These are phyloP conservation scores for Donacobius atricapilla DNA, from an alignment of 2,113 vertebrate species.

Conservation along the genomic window DNA sequence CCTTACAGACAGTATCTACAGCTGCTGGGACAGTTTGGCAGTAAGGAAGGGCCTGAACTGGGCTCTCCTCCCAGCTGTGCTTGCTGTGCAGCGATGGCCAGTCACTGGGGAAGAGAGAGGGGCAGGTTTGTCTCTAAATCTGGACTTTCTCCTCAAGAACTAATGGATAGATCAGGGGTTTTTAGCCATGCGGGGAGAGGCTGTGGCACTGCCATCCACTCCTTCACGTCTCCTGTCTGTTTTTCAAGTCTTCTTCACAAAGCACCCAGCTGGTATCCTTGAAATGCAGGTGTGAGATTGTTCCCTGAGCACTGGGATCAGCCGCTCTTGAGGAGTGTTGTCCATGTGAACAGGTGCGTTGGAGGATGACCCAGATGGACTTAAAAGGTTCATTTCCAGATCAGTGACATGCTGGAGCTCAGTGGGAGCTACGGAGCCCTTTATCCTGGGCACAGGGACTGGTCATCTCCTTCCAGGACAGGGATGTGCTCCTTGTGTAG, in stretches of 20 bases:
- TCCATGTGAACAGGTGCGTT: rapidly evolving
- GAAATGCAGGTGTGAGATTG: not conserved
- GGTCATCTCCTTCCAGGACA: not conserved
- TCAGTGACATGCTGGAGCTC: not conserved
- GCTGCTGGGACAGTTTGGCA: not conserved
- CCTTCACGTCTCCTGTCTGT: rapidly evolving
- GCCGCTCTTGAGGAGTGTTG: not conserved
- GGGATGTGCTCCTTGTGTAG: not conserved
- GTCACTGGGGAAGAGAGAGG: not conserved
- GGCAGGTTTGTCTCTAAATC: not conserved
- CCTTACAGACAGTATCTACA: not conserved
- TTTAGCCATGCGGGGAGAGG: rapidly evolving
- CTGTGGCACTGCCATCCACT: not conserved
- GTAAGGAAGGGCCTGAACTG: not conserved
- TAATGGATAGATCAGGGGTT: rapidly evolving
- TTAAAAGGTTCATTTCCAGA: not conserved
- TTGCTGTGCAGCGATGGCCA: not conserved
- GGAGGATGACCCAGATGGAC: not conserved
- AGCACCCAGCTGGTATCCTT: not conserved
- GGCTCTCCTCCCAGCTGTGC: not conserved
- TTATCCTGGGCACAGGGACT: not conserved
- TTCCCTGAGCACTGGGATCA: not conserved
- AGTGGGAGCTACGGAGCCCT: not conserved
- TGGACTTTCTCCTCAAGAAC: not conserved
- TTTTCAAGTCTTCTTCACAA: not conserved